phyloP scores from a whole-genome alignment of 2,113 vertebrate species.

The Elephas maximus region DNA sequence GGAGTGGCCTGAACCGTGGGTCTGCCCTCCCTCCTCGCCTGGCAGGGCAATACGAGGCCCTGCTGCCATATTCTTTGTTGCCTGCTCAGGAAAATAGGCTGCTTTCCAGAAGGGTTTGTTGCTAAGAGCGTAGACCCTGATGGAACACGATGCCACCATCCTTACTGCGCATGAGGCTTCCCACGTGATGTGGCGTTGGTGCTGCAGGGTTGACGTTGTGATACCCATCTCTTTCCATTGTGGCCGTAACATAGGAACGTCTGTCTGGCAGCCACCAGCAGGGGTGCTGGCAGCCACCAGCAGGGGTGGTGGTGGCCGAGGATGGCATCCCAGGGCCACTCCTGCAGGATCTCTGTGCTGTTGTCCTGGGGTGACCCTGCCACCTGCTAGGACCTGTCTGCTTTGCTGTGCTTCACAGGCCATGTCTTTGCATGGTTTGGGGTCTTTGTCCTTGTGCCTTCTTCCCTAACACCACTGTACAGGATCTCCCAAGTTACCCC shows the following conservation, averaged over 20 bases:
- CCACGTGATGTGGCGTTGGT: not conserved
- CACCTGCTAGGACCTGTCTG: conserved; percentile 79
- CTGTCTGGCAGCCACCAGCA: not conserved
- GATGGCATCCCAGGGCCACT: conserved; percentile 49
- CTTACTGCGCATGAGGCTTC: not conserved
- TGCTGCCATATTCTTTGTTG: not conserved
- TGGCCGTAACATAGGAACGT: not conserved
- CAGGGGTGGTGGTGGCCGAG: conserved; percentile 7
- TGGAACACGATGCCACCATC: not conserved
- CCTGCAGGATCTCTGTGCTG: conserved; percentile 75
- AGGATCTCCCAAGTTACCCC: conserved; percentile 79
- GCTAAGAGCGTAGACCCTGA: not conserved
- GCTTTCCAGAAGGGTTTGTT: conserved; percentile 5
- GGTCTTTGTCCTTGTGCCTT: conserved; percentile 92
- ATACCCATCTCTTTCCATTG: not conserved
- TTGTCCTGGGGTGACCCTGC: conserved; percentile 80
- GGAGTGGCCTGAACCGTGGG: too few species aligned
- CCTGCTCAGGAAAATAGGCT: not conserved
- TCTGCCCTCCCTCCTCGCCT: not conserved
- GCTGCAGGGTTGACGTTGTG: not conserved
- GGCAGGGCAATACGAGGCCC: not conserved
- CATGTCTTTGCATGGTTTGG: conserved; percentile 88
- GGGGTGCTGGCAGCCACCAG: not conserved
- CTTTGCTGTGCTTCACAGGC: conserved; percentile 91
- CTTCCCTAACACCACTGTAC: conserved; percentile 82